phyloP scores from a whole-genome alignment of 2,797 vertebrate species.

The Oreortyx pictus region DNA sequence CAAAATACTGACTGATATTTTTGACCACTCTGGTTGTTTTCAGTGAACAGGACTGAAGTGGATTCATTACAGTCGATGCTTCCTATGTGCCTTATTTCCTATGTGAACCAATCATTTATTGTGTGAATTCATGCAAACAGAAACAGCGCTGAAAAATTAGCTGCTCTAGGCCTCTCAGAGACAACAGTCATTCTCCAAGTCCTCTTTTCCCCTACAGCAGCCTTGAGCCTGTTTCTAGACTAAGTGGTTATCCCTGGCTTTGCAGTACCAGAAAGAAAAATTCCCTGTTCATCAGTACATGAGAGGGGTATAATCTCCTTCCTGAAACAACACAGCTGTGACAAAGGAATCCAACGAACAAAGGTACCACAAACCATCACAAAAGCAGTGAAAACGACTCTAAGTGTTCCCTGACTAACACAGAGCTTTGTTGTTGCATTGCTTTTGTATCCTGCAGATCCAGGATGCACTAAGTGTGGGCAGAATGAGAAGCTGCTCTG shows the following conservation, averaged over 20 bases:
- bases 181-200: neutral
- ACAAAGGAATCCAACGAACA: neutral
- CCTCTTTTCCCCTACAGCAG: neutral
- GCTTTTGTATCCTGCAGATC: neutral
- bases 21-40: neutral
- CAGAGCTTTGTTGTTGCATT: neutral
- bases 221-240: neutral
- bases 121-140: neutral
- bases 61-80: neutral
- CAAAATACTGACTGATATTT: neutral
- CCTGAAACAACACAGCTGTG: neutral
- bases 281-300: neutral
- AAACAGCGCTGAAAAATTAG: neutral
- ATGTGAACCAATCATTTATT: fast-evolving
- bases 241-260: neutral
- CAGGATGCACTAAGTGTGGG: neutral
- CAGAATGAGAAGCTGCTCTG: conserved; percentile 8
- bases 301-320: neutral
- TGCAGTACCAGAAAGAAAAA: conserved; percentile 12
- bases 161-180: neutral
- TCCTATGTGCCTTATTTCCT: neutral
- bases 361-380: neutral
- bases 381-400: neutral
- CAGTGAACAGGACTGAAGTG: neutral
- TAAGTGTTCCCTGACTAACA: neutral